These are phyloP conservation scores for Drosophila macrospina DNA, from an alignment of 2,888 invertebrate species.

Conservation along the genomic window DNA sequence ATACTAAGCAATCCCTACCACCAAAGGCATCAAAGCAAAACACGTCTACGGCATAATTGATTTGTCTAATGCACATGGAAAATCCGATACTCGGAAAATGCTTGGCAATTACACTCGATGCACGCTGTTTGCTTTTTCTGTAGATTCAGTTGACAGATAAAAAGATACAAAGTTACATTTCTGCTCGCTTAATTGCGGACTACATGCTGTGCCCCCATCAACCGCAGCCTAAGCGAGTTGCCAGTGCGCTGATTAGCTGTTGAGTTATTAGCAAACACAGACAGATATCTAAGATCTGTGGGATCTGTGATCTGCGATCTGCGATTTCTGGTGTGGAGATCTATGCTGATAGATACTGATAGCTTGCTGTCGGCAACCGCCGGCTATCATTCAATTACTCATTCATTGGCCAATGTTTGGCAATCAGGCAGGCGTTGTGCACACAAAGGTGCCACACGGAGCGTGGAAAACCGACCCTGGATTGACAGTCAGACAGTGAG, in stretches of 20 bases:
- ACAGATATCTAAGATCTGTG: conserved; percentile 53
- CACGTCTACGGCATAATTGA: conserved; percentile 65
- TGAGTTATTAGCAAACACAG: conserved; percentile 82
- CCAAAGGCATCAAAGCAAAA: conserved; percentile 23
- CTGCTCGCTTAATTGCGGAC: conserved; percentile 76
- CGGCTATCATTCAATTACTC: conserved; percentile 71
- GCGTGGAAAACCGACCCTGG: conserved; percentile 70
- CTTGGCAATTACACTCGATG: conserved; percentile 61
- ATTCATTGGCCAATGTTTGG: conserved; percentile 66
- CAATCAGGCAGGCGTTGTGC: conserved; percentile 66
- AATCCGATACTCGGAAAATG: conserved; percentile 49
- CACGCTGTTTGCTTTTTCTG: conserved; percentile 54
- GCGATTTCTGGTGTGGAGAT: conserved; percentile 31
- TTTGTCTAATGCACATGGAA: conserved; percentile 71
- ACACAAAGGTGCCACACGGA: conserved; percentile 79
- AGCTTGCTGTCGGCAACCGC: conserved; percentile 34
- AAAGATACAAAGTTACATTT: conserved; percentile 76
- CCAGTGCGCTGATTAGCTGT: conserved; percentile 75
- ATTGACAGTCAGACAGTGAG: conserved; percentile 46
- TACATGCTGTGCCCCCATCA: conserved; percentile 60
- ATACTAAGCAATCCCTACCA: conserved; percentile 25
- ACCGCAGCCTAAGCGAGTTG: background rate
- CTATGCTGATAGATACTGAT: conserved; percentile 48
- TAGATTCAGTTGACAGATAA: conserved; percentile 66
- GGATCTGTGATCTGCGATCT: conserved; percentile 45